Evolutionary conservation across 2,113 vertebrate species (phyloP).

Genomic region (Xenopus borealis): DNA sequence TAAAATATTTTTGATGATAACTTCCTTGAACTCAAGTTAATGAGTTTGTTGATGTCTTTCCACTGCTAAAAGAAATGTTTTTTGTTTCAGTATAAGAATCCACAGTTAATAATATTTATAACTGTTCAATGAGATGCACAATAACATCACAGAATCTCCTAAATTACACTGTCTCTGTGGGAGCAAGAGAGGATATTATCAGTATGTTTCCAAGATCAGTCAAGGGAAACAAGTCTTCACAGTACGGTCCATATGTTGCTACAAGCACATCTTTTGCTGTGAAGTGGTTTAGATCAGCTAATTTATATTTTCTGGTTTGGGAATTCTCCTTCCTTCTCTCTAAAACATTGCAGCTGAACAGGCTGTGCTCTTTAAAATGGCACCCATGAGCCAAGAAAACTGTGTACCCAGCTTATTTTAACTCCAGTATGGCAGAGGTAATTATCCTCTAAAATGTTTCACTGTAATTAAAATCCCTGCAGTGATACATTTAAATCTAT

Average conservation of each 20-base stretch:
- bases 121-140: no score
- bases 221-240: background rate
- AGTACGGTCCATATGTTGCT: conserved; percentile 3
- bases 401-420: background rate
- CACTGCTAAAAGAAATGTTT: no score
- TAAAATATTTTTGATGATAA: no score
- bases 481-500: background rate
- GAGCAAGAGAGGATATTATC: background rate
- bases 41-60: no score
- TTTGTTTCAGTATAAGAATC: no score
- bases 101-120: no score
- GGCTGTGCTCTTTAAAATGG: conserved; percentile 1
- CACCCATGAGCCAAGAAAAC: background rate
- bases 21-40: no score
- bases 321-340: background rate
- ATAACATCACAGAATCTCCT: no score
- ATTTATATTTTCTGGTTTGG: conserved; percentile 6
- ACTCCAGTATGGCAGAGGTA: conserved; percentile 6
- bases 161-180: background rate
- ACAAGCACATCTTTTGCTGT: background rate
- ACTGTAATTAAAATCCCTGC: conserved; percentile 1
- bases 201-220: background rate
- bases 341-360: background rate
- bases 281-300: background rate
- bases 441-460: conserved; percentile 2